Conservation (phyloP, 2,888 invertebrate species). For the Cephus pulcher region DNA sequence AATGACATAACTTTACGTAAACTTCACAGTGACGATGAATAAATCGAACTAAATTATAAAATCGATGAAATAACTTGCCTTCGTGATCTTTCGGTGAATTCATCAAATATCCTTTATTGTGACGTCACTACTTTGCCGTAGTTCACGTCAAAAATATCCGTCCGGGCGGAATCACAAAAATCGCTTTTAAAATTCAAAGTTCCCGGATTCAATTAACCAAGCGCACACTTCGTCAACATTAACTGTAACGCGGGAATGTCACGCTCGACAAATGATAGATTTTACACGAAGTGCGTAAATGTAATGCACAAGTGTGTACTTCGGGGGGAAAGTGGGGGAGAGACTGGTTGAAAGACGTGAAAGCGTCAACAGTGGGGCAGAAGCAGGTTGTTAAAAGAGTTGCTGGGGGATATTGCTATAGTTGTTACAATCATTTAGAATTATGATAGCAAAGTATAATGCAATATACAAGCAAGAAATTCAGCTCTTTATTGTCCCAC, state of each 20-base stretch:
- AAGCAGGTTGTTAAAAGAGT: neutral
- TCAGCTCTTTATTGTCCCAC: neutral
- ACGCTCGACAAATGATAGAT: neutral
- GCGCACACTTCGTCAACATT: neutral
- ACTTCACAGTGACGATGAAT: neutral
- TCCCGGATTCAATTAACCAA: neutral
- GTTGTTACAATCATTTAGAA: neutral
- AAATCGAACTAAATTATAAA: neutral
- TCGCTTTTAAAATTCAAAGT: neutral
- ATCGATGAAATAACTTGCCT: slow-evolving; percentile 23
- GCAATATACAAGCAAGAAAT: neutral
- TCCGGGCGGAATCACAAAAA: neutral
- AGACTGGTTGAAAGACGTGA: neutral
- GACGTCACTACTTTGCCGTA: neutral
- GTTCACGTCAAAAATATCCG: neutral
- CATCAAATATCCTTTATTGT: slow-evolving; percentile 26
- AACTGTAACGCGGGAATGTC: neutral
- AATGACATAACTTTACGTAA: neutral
- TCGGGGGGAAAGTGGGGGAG: neutral
- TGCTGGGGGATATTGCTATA: neutral
- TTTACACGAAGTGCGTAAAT: neutral
- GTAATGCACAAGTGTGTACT: neutral
- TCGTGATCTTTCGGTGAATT: slow-evolving; percentile 28
- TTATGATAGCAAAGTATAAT: neutral
- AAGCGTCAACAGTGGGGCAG: neutral